Evolutionary conservation across 2,888 invertebrate genomes (phyloP).

Genomic region (Neuroscelio doddi): DNA sequence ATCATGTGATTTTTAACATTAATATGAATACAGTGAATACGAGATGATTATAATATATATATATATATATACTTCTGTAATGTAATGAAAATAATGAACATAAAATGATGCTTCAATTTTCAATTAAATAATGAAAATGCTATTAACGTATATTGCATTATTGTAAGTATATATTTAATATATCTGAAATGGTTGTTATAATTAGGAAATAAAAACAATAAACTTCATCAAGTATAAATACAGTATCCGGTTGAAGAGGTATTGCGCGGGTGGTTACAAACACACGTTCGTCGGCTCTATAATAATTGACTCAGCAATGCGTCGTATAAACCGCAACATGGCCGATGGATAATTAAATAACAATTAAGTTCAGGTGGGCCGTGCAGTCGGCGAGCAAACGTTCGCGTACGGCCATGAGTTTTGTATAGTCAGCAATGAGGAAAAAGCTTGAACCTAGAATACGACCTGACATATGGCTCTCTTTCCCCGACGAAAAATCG

Average conservation of each 20-base stretch:
- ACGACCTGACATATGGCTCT: slow-evolving; percentile 42
- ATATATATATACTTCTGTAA: no score
- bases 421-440: slow-evolving; percentile 17
- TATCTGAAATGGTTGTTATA: slow-evolving; percentile 6
- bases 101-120: no score
- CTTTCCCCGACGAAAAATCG: slow-evolving; percentile 46
- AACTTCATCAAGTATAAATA: slow-evolving; percentile 36
- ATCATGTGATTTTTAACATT: no score
- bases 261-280: slow-evolving; percentile 52
- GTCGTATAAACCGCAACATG: slow-evolving; percentile 68
- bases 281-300: slow-evolving; percentile 53
- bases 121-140: no score
- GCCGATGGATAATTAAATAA: slow-evolving; percentile 68
- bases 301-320: slow-evolving; percentile 66
- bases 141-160: no score
- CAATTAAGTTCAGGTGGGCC: slow-evolving; percentile 66
- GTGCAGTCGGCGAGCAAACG: slow-evolving; percentile 50
- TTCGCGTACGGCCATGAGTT: slow-evolving; percentile 35
- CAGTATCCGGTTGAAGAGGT: slow-evolving; percentile 37
- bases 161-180: no score
- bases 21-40: no score
- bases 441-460: slow-evolving; percentile 24
- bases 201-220: slow-evolving; percentile 39
- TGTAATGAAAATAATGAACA: no score
- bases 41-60: no score